Base-by-base conservation (phyloP, 2,113 vertebrate genomes). In the Eurypyga helias region DNA sequence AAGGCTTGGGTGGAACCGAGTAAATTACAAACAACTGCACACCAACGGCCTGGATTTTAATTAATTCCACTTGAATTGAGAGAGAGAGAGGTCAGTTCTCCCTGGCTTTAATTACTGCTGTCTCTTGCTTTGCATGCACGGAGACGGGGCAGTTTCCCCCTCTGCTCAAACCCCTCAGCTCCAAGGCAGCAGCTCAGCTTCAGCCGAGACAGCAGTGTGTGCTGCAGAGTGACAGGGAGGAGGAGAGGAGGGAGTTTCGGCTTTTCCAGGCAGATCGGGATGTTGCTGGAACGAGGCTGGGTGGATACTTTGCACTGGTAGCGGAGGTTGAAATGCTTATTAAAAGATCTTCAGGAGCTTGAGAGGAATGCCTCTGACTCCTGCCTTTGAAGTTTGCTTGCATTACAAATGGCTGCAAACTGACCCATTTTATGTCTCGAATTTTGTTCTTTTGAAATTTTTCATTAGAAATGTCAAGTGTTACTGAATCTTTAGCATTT, bases 71-170 rank as follows among this genome's bases (percentile, higher is more conserved):
- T 93, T 41, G 29, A 85, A 83, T 33, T 41, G 71, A 49, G 55
- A n/a, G 46, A 79, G 66, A 65, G 84, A 33, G 72, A 94, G 94
- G 81, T 91, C 83, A 79, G 41, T 54, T 89, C 54, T 96, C 69
- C 7, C 73, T 60, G 83, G 46, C 62, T 94, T 70, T 95, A 94
- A 97, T 97, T 96, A 97, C 90, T 1, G 58, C 89, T 55, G 77
- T 61, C 62, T 67, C 72, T 66, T 3, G 1, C 26, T 8, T 4
- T 0, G 28, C 57, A 23, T 1, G 7, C 11, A 16, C 45, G 87
- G 89, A 88, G 82, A 61, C 2, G 76, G 75, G 91, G 90, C 41
- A 45, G 46, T 18, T 24, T 19, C 33, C 31, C 36, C 29, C 41
- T 51, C 88, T 33, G 46, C 17, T 61, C 6, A 3, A 48, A 4